Evolutionary conservation across 2,888 invertebrate genomes (phyloP), one percentile per base, ranked within the genome.

Genomic region (Aleiodes testaceus): DNA sequence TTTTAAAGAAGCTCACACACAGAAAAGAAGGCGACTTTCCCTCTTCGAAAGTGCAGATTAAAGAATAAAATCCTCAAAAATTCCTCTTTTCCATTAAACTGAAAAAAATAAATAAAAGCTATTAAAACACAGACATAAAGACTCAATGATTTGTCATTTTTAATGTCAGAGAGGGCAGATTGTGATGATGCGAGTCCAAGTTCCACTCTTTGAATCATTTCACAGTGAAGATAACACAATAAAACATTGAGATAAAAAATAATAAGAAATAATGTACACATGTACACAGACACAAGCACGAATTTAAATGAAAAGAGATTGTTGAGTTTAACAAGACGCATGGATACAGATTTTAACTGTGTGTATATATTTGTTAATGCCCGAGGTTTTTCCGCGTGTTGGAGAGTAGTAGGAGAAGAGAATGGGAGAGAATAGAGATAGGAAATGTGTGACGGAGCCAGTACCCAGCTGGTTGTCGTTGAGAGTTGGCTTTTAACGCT

Each of bases 391-490:
- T 36, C 36, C 36, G 36, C 36, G 36, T 36, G 36, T 36, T 36
- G 36, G 36, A 36, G 16, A 14, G 44, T 49, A 63, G 69, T 44
- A 66, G 66, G 66, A 52, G 61, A 64, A 74, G 76, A 75, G 75
- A 72, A 72, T 72, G 72, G 63, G 67, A 70, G 75, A 67, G 71
- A 72, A 66, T 70, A 74, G 73, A 67, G 69, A 64, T 49, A 73
- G 66, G 55, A 53, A 67, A 63, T 36, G 69, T 72, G 65, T 30
- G 20, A 42, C 22, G 73, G 69, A 72, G 70, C 9, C 83, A 84
- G 84, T 84, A 78, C 82, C 80, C 84, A 83, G 83, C 79, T 82
- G 81, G 80, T 80, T 74, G 80, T 77, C 79, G 82, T 49, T 26
- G 49, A 49, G 49, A 14, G 14, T 49, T 36, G 36, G 36, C 36